phyloP scores from a whole-genome alignment of 1,140 invertebrate species.

The Delia radicum region DNA sequence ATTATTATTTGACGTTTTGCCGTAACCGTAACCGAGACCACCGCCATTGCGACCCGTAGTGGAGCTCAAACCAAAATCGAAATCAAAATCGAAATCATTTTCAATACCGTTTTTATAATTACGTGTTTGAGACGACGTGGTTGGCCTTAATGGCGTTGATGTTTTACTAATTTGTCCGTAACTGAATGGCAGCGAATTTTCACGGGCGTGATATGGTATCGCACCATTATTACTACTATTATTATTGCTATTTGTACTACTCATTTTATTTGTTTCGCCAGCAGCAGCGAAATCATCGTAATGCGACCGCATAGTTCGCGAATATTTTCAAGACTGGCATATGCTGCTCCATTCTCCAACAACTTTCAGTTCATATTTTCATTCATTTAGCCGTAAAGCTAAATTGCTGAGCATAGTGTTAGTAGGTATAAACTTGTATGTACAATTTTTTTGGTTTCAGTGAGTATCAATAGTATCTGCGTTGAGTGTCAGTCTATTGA shows the following conservation, averaged over 20 bases:
- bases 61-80: slow-evolving; percentile 19
- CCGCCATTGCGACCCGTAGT: slow-evolving; percentile 1
- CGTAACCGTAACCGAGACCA: slow-evolving; percentile 1
- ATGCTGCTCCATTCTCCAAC: neutral
- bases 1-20: slow-evolving; percentile 10
- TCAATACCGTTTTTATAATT: slow-evolving; percentile 17
- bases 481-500: neutral
- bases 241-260: neutral
- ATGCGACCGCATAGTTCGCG: slow-evolving; percentile 32
- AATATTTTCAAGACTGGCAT: slow-evolving; percentile 32
- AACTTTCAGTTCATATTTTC: neutral
- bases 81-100: slow-evolving; percentile 15
- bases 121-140: neutral
- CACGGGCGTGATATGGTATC: slow-evolving; percentile 77
- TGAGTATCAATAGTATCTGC: neutral
- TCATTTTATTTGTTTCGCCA: slow-evolving; percentile 17
- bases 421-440: neutral
- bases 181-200: slow-evolving; percentile 76
- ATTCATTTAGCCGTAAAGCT: neutral
- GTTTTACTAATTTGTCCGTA: slow-evolving; percentile 61
- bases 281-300: slow-evolving; percentile 27
- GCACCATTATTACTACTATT: slow-evolving; percentile 34
- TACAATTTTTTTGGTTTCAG: neutral
- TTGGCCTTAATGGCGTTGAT: slow-evolving; percentile 38
- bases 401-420: neutral